Conservation (phyloP, 2,888 invertebrate genomes). For the Cerastis leucographa region DNA sequence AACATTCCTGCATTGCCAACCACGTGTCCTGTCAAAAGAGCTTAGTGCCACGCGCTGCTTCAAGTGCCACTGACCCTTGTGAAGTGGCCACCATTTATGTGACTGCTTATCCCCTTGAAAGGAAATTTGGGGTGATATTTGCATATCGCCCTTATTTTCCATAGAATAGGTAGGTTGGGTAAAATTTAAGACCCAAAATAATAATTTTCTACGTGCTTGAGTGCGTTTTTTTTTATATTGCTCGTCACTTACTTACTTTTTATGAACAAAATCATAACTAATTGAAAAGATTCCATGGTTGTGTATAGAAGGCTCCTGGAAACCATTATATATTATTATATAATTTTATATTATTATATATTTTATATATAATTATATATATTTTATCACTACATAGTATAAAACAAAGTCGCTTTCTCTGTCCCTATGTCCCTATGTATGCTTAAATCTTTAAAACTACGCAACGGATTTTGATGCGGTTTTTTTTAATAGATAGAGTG, state of each 20-base stretch:
- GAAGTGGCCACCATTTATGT: slow-evolving; percentile 4
- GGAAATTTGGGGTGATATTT: not conserved
- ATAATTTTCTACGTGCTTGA: not conserved
- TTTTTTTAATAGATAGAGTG: no score
- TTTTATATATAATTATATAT: no score
- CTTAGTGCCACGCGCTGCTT: slow-evolving; percentile 31
- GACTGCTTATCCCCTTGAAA: not conserved
- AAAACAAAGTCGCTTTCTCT: no score
- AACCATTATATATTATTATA: no score
- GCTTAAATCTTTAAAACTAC: no score
- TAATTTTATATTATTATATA: no score
- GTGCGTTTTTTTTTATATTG: not conserved
- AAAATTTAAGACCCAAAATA: no score
- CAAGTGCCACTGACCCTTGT: slow-evolving; percentile 10
- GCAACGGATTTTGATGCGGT: no score
- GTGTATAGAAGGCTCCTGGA: not conserved
- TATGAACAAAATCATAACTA: not conserved
- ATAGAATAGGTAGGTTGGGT: not conserved
- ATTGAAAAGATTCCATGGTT: not conserved
- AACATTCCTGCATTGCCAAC: not conserved
- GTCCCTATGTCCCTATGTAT: no score
- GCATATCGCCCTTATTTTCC: not conserved
- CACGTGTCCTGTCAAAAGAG: slow-evolving; percentile 33
- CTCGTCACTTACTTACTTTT: not conserved
- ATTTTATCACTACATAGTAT: no score